Evolutionary conservation across 2,113 vertebrate species (phyloP), one percentile per base, ranked within the genome.

Genomic region (Oryzias javanicus): DNA sequence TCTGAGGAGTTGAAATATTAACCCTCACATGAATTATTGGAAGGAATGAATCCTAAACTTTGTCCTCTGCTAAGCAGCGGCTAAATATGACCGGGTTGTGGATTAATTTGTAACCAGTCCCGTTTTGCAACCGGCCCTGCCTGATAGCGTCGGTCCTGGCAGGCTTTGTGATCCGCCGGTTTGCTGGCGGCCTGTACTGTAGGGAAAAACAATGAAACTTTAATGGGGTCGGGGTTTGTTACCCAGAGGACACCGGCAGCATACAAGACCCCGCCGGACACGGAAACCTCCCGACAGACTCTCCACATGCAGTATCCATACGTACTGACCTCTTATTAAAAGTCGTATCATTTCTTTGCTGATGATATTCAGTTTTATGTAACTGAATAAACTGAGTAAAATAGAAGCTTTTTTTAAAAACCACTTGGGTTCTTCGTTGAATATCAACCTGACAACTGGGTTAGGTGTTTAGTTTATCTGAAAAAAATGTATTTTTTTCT

Each of bases 51-150:
- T 14, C 0, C 40, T 85, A 84, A 89, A 85, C 85, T 88, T 88
- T 89, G 87, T 55, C 72, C 86, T 74, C 53, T 19, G 69, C 12
- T 58, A 18, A 60, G 73, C 57, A 18, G 73, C 42, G 5, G 63
- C 72, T 70, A 51, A 81, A 75, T 80, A 55, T 69, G 65, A 78
- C 56, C 35, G 64, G 78, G 61, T 40, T 50, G 55, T 24, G 44
- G 87, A 79, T 89, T 89, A 86, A 88, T 88, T 81, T 86, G 79
- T 89, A 86, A 86, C 87, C 70, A 82, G 67, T 0, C 17, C 18
- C 14, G 64, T 87, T 79, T 83, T 74, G 50, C 72, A 87, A 87
- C 42, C 65, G 25, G 22, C 22, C 3, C 3, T 76, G 66, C 76
- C 49, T 49, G 66, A 52, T n/a, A 16, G 58, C 60, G 14, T 17